Evolutionary conservation across 2,113 vertebrate species (phyloP), one percentile per base, ranked within the genome.

Genomic region (Casuarius casuarius): DNA sequence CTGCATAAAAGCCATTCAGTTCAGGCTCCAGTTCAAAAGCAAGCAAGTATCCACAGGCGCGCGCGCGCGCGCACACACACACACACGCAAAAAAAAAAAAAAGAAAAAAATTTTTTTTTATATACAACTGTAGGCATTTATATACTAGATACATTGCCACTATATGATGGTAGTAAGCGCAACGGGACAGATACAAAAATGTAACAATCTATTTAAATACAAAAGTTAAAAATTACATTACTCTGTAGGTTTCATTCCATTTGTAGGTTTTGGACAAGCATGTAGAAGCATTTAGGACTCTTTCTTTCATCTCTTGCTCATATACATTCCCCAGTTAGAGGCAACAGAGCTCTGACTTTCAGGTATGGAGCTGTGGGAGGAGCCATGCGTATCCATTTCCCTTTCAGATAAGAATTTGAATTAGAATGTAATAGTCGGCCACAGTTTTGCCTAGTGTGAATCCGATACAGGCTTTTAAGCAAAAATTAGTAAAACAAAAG

Each of bases 231-330:
- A 84, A 88, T 62, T 9, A 26, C 8, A 62, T 73, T 86, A 63
- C 95, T 91, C 92, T 93, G 67, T 61, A 21, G 56, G 83, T 66
- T 94, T 78, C 33, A 56, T 76, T 78, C 90, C 65, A 18, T 82
- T 87, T 87, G 74, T 54, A 9, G 40, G 59, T 62, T 68, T 72
- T 51, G 71, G 63, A 72, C 49, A 62, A 70, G 80, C 40, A 28
- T 48, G 67, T 49, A 48, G 67, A 61, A 72, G 62, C 62, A 62
- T 54, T 95, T 62, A 83, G 89, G 87, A n/a, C 52, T 82, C 28
- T 59, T 85, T 58, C 77, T 87, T 77, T 94, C 73, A 46, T 61
- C 87, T 70, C 23, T 4, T n/a, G 35, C 84, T 92, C 63, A 15
- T 63, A 13, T 71, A 20, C 59, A 88, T 84, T 61, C 87, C 49